phyloP scores from a whole-genome alignment of 2,113 vertebrate genomes.

The Meriones unguiculatus region DNA sequence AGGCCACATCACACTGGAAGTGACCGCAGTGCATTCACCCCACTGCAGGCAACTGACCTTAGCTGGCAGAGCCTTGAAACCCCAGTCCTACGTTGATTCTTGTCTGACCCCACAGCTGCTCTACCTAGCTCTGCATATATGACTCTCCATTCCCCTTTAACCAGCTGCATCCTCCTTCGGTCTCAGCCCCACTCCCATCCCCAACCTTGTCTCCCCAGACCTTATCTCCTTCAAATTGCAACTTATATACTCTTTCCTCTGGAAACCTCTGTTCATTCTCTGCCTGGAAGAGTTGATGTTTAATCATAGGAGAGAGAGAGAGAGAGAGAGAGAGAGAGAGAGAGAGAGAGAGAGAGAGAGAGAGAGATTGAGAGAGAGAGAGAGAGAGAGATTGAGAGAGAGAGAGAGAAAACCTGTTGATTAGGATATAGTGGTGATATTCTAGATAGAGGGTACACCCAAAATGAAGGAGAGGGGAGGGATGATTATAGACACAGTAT shows the following conservation, averaged over 20 bases:
- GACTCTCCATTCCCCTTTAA: neutral
- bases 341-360: too few species aligned
- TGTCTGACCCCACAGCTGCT: neutral
- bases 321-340: too few species aligned
- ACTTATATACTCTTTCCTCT: neutral
- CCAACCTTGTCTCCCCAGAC: neutral
- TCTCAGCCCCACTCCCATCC: neutral
- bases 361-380: too few species aligned
- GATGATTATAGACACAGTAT: neutral
- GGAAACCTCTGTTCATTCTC: constrained; percentile 7
- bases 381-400: too few species aligned
- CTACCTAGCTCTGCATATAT: neutral
- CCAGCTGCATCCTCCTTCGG: neutral
- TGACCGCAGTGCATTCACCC: rapidly evolving
- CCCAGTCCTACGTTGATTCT: neutral
- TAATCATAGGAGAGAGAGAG: neutral
- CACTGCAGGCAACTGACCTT: neutral
- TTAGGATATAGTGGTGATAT: neutral
- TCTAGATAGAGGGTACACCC: neutral
- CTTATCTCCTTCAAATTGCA: neutral
- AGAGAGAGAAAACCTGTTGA: neutral
- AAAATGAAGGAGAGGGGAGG: neutral
- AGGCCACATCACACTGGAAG: neutral
- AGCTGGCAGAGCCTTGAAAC: neutral
- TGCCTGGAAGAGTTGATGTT: neutral